Evolutionary conservation across 2,888 invertebrate genomes (phyloP).

Genomic region (Scaptomyza caliginosa): DNA sequence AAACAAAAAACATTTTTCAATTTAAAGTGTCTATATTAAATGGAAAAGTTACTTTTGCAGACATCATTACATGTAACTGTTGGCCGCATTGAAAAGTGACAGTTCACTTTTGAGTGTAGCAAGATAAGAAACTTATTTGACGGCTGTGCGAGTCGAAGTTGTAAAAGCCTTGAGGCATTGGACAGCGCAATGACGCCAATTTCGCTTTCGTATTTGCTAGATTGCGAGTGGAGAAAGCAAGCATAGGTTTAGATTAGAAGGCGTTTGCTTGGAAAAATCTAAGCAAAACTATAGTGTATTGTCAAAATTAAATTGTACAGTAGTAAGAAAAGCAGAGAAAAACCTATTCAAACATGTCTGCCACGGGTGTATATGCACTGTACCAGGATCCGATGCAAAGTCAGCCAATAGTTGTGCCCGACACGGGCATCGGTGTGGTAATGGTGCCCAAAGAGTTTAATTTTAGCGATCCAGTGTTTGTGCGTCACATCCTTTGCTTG

Average conservation of each 20-base stretch:
- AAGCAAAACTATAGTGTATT: not conserved
- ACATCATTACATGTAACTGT: constrained; percentile 77
- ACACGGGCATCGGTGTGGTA: not conserved
- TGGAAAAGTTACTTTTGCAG: constrained; percentile 44
- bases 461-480: constrained; percentile 42
- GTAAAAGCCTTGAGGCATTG: not conserved
- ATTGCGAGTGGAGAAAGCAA: no score
- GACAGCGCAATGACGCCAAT: no score
- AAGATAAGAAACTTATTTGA: constrained; percentile 49
- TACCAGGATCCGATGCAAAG: constrained; percentile 55
- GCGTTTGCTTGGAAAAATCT: no score
- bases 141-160: not conserved
- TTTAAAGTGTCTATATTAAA: constrained; percentile 16
- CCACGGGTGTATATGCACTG: constrained; percentile 20
- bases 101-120: constrained; percentile 56
- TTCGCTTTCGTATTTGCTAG: no score
- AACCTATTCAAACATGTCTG: not conserved
- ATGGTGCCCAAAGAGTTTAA: constrained; percentile 16
- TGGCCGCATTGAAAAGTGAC: constrained; percentile 70
- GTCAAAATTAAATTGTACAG: not conserved
- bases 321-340: not conserved
- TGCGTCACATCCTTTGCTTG: constrained; percentile 52
- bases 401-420: constrained; percentile 14
- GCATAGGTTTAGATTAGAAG: no score
- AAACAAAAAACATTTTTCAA: constrained; percentile 37